Evolutionary conservation across 2,888 invertebrate species (phyloP).

Genomic region (Amiota mariae): DNA sequence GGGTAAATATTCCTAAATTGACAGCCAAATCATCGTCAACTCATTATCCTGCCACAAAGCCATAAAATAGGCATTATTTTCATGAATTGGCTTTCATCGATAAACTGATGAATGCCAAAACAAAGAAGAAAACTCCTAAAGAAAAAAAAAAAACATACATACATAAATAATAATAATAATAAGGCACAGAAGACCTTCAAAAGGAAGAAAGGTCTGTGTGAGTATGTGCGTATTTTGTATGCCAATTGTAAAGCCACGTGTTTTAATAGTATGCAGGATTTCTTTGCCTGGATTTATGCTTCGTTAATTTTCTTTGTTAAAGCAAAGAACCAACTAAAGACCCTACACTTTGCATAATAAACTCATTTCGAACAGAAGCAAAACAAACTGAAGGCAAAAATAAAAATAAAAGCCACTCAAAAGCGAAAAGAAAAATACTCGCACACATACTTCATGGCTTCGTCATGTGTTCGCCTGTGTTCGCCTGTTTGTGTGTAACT

Average conservation of each 20-base stretch:
- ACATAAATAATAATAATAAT: constrained; percentile 38
- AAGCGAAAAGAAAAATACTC: background rate
- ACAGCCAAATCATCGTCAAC: background rate
- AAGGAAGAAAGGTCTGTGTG: too few species aligned
- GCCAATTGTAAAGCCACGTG: constrained; percentile 37
- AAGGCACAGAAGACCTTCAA: too few species aligned
- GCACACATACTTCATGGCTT: background rate
- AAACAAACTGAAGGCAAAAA: too few species aligned
- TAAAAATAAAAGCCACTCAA: constrained; percentile 8
- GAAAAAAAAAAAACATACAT: constrained; percentile 21
- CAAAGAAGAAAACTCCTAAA: constrained; percentile 26
- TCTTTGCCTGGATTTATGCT: constrained; percentile 41
- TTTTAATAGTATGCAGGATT: constrained; percentile 37
- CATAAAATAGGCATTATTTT: constrained; percentile 8
- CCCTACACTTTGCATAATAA: constrained; percentile 40
- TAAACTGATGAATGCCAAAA: constrained; percentile 9
- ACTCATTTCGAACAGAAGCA: constrained; percentile 41
- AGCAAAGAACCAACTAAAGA: background rate
- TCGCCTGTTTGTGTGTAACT: background rate
- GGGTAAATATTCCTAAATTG: too few species aligned
- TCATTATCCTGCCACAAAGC: background rate
- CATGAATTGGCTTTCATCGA: background rate
- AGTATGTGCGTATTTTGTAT: constrained; percentile 1
- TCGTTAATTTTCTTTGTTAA: constrained; percentile 39
- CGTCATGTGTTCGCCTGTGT: background rate